Evolutionary conservation across 2,797 vertebrate genomes (phyloP), one percentile per base, ranked within the genome.

Genomic region (Lycodopsis pacificus): DNA sequence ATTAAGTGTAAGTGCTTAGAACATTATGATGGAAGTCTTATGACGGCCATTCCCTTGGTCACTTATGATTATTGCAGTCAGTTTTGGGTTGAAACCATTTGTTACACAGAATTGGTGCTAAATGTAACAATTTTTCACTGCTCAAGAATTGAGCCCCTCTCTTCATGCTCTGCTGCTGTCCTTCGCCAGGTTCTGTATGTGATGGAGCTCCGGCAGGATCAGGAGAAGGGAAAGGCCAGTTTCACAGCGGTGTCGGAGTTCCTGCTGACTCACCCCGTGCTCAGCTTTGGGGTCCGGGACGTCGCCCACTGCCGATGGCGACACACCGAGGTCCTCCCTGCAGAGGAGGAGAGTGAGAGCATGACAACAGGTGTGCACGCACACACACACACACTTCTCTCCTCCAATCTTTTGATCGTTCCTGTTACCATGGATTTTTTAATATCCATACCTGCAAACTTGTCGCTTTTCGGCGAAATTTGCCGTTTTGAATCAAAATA

Each of bases 161-260:
- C 38, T 17, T 81, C 34, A 65, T 57, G 1, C 25, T 36, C 7
- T 11, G 42, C 36, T 73, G 5, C 13, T 76, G 38, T 32, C 69
- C 32, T 79, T 42, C 54, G 1, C 20, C 88, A 99, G 98, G 98
- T 99, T 25, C 94, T 99, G n/a, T 99, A 99, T 2, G 98, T 99
- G 88, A 99, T 99, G 97, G 97, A 99, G 91, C 94, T 99, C 63
- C 93, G 95, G 30, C 98, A 99, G 94, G 98, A 98, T 89, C 95
- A 97, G 88, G 97, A 98, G 12, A 97, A 97, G 15, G 98, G 98
- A 40, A 96, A 94, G 32, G 98, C 98, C 61, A 96, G 93, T 73
- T 99, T 99, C 90, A 98, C 96, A n/a, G 97, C 97, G 0, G 96
- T 99, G 83, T 99, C 98, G 0, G 98, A 99, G 92, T 99, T 99